Evolutionary conservation across 1,140 invertebrate genomes (phyloP).

Genomic region (Anadara kagoshimensis): DNA sequence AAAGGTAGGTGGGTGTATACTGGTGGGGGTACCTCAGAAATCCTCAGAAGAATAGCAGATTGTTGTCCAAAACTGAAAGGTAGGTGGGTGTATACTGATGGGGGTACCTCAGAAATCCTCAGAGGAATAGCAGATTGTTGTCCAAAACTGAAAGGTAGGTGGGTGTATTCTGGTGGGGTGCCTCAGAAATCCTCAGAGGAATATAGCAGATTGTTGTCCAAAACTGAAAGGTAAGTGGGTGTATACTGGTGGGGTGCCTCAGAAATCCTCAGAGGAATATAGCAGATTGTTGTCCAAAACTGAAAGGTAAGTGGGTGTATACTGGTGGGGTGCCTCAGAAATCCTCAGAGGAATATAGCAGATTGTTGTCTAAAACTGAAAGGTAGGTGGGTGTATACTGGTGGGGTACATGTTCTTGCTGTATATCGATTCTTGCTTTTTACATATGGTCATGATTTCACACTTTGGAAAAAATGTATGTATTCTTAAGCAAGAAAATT

Average conservation of each 20-base stretch:
- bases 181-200: slow-evolving; percentile 77
- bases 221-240: slow-evolving; percentile 80
- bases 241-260: too few species aligned
- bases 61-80: slow-evolving; percentile 83
- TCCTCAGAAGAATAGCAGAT: slow-evolving; percentile 79
- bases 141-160: slow-evolving; percentile 81
- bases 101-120: slow-evolving; percentile 76
- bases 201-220: slow-evolving; percentile 79
- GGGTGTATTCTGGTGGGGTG: too few species aligned
- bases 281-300: slow-evolving; percentile 79
- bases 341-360: slow-evolving; percentile 79
- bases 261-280: slow-evolving; percentile 78
- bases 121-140: slow-evolving; percentile 79
- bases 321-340: slow-evolving; percentile 67
- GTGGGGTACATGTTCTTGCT: too few species aligned
- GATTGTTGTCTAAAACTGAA: slow-evolving; percentile 80
- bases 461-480: too few species aligned
- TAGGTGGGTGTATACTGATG: slow-evolving; percentile 70
- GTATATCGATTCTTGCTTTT: too few species aligned
- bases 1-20: slow-evolving; percentile 79
- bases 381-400: slow-evolving; percentile 78
- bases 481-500: too few species aligned
- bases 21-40: slow-evolving; percentile 72
- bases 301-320: slow-evolving; percentile 80
- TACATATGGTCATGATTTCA: too few species aligned